These are phyloP conservation scores for Acleris cristana DNA, from an alignment of 2,888 invertebrate genomes.

Conservation along the genomic window DNA sequence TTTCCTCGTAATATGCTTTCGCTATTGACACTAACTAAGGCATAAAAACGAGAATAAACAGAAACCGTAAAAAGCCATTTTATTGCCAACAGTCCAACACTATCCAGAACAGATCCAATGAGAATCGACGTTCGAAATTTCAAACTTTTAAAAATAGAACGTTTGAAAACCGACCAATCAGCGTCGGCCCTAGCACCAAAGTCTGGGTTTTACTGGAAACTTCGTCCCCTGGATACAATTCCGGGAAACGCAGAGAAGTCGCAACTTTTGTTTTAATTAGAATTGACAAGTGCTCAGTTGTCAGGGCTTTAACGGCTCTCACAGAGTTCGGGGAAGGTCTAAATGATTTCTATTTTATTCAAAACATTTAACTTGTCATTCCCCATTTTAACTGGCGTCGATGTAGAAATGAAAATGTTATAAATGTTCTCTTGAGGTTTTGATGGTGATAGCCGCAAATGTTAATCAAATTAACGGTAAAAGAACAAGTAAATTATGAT, in stretches of 20 bases:
- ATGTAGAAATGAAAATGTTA: too few relatives aligned
- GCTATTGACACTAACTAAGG: too few relatives aligned
- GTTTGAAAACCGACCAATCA: slow-evolving; percentile 13
- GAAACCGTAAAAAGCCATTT: too few relatives aligned
- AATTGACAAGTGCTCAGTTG: slow-evolving; percentile 27
- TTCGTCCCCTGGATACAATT: slow-evolving; percentile 19
- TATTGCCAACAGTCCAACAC: not conserved
- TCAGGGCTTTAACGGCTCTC: slow-evolving; percentile 8
- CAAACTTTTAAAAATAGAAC: slow-evolving; percentile 13
- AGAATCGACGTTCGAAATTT: slow-evolving; percentile 15
- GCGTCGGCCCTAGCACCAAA: slow-evolving; percentile 18
- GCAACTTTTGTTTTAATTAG: slow-evolving; percentile 36
- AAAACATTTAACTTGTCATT: not conserved
- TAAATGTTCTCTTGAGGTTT: too few relatives aligned
- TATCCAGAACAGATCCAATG: slow-evolving; percentile 1
- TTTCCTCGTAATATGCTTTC: too few relatives aligned
- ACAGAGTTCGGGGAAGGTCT: slow-evolving; percentile 25
- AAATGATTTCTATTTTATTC: not conserved
- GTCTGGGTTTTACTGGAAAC: slow-evolving; percentile 3
- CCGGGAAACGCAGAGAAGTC: slow-evolving; percentile 10
- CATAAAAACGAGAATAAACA: too few relatives aligned
- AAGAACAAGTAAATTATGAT: too few relatives aligned
- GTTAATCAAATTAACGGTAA: too few relatives aligned
- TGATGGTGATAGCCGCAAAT: too few relatives aligned
- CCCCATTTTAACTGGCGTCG: not conserved